Evolutionary conservation across 2,797 vertebrate species (phyloP).

Genomic region (Tokudaia muenninki): DNA sequence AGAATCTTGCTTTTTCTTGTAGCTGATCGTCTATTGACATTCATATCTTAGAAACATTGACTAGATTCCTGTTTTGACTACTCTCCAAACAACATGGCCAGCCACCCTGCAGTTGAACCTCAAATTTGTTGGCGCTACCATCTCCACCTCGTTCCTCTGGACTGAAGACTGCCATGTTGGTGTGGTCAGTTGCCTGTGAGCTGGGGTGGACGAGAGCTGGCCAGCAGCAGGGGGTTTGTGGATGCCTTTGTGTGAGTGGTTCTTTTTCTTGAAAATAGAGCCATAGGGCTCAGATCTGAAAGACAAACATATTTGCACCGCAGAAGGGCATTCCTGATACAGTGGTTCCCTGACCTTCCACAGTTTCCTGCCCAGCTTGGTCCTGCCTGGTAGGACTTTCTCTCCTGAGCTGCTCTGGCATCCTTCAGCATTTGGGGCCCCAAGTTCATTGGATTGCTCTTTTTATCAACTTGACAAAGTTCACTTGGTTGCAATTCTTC

Average conservation of each 20-base stretch:
- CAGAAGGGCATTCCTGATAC: background rate
- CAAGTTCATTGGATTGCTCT: background rate
- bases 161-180: background rate
- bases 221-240: background rate
- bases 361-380: background rate
- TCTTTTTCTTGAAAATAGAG: conserved; percentile 54
- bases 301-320: background rate
- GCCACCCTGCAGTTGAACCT: background rate
- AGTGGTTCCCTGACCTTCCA: background rate
- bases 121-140: background rate
- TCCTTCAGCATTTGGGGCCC: background rate
- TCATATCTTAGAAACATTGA: background rate
- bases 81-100: background rate
- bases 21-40: background rate
- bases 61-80: background rate
- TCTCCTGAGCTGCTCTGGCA: background rate
- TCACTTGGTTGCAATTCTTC: background rate
- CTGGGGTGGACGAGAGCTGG: background rate
- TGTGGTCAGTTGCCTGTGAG: background rate
- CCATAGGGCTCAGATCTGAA: background rate
- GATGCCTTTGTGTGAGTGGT: background rate
- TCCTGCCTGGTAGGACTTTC: background rate
- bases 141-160: background rate
- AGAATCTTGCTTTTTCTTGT: background rate
- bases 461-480: background rate